These are phyloP conservation scores for Bombus soroeensis DNA, from an alignment of 1,140 invertebrate species.

Conservation along the genomic window DNA sequence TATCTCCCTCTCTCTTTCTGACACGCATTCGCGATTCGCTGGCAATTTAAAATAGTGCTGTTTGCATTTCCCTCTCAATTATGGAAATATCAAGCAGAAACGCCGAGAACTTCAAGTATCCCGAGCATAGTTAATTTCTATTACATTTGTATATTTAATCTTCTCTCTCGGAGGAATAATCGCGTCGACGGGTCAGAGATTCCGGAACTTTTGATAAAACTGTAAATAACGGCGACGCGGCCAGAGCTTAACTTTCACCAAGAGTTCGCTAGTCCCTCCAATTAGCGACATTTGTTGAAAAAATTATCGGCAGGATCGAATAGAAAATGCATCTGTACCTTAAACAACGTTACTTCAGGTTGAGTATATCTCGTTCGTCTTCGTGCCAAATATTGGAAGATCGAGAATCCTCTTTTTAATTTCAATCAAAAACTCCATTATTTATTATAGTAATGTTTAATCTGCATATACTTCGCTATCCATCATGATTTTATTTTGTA, in stretches of 20 bases:
- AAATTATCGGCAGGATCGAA: not conserved
- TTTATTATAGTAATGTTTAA: not conserved
- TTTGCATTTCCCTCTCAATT: conserved; percentile 47
- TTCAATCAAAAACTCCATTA: not conserved
- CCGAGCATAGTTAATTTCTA: conserved; percentile 50
- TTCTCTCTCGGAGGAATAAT: conserved; percentile 38
- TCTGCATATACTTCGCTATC: not conserved
- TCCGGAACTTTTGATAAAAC: conserved; percentile 45
- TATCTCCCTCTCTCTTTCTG: not conserved
- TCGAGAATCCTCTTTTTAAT: too few relatives aligned
- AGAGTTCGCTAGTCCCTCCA: not conserved
- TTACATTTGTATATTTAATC: conserved; percentile 56
- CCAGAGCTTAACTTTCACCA: not conserved
- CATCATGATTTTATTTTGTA: not conserved
- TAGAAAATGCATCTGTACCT: not conserved
- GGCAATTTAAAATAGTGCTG: conserved; percentile 37
- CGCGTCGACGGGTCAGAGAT: conserved; percentile 29
- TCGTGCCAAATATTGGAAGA: not conserved
- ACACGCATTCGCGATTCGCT: not conserved
- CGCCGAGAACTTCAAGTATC: conserved; percentile 35
- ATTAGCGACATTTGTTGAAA: conserved; percentile 20
- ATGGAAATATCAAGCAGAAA: conserved; percentile 47
- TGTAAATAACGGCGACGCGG: conserved; percentile 40
- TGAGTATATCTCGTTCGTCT: not conserved
- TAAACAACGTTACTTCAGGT: not conserved